Evolutionary conservation across 2,888 invertebrate species (phyloP).

Genomic region (Sthenelais limicola): DNA sequence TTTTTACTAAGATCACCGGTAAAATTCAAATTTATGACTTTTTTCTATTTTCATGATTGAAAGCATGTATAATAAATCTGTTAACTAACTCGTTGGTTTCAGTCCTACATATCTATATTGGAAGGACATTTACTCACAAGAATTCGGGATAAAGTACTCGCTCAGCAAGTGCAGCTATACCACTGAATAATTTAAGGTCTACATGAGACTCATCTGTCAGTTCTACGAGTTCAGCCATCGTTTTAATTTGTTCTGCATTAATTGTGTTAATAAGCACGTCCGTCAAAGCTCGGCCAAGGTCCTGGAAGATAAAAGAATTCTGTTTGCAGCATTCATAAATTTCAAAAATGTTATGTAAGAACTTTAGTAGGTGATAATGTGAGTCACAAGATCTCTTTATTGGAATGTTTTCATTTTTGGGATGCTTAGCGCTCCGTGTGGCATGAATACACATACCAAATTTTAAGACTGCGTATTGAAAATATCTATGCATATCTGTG

Average conservation of each 20-base stretch:
- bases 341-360: background rate
- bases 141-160: slow-evolving; percentile 66
- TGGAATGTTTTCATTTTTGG: too few species aligned
- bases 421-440: too few species aligned
- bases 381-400: too few species aligned
- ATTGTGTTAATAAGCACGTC: slow-evolving; percentile 66
- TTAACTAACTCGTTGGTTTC: background rate
- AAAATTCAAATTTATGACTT: too few species aligned
- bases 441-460: too few species aligned
- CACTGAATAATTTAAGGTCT: slow-evolving; percentile 63
- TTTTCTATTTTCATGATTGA: background rate
- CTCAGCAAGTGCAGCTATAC: slow-evolving; percentile 66
- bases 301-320: slow-evolving; percentile 51
- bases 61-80: background rate
- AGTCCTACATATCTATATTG: background rate
- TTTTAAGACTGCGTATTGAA: too few species aligned
- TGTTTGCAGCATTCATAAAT: background rate
- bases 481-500: too few species aligned
- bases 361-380: too few species aligned
- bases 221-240: slow-evolving; percentile 58
- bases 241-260: slow-evolving; percentile 56
- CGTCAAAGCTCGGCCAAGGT: slow-evolving; percentile 61
- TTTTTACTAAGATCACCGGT: too few species aligned
- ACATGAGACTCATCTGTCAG: slow-evolving; percentile 57
- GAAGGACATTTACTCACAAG: slow-evolving; percentile 59